Evolutionary conservation across 2,888 invertebrate genomes (phyloP).

Genomic region (Diplolepis rosae): DNA sequence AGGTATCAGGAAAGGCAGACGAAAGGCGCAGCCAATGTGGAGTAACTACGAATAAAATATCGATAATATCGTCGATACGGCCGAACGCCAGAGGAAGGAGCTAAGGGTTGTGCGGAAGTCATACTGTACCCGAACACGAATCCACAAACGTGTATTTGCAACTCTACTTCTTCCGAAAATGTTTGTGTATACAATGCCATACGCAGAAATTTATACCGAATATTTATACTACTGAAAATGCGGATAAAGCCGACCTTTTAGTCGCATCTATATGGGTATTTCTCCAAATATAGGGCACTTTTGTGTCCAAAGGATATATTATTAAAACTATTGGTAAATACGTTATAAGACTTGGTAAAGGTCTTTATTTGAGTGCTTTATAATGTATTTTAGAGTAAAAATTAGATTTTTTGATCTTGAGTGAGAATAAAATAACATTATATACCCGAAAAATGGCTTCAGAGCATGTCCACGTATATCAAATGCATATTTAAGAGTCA

Average conservation of each 20-base stretch:
- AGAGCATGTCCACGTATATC: no score
- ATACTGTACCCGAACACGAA: constrained; percentile 22
- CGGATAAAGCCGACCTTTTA: constrained; percentile 4
- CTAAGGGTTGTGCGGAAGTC: constrained; percentile 39
- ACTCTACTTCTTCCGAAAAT: constrained; percentile 7
- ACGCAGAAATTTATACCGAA: constrained; percentile 47
- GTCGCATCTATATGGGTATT: constrained; percentile 13
- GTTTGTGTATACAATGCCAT: constrained; percentile 33
- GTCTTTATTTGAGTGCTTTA: no score
- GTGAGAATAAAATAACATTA: no score
- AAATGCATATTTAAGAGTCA: no score
- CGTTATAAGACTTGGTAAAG: no score
- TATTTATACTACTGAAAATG: constrained; percentile 42
- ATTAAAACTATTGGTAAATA: no score
- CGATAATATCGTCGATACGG: constrained; percentile 53
- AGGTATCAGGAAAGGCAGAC: constrained; percentile 27
- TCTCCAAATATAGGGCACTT: not conserved
- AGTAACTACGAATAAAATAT: constrained; percentile 63
- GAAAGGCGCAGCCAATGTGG: constrained; percentile 47
- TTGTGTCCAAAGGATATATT: no score
- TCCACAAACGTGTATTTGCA: not conserved
- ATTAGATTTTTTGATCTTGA: no score
- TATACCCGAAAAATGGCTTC: no score
- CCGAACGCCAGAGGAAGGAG: constrained; percentile 37
- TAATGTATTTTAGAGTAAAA: no score